Percentiles rank a stretch among this genome's conserved stretches.
These are phyloP conservation scores for Trypoxylon attenuatum DNA, from an alignment of 2,888 invertebrate species.

Conservation along the genomic window DNA sequence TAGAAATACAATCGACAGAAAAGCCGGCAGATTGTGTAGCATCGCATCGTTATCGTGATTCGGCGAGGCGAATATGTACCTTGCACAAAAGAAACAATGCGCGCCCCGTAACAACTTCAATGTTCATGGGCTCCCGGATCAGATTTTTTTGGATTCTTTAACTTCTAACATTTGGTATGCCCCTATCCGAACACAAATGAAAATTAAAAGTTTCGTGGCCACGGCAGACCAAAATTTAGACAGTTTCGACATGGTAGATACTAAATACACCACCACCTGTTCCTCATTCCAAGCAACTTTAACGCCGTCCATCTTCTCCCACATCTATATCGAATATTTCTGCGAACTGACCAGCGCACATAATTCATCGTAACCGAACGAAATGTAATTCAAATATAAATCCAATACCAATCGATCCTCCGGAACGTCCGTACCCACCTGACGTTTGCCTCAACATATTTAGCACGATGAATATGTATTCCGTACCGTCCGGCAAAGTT, in stretches of 20 bases:
- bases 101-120: conserved; percentile 47
- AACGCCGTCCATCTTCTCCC: background rate
- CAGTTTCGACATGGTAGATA: no score
- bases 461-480: background rate
- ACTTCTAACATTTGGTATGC: no score
- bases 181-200: no score
- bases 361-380: no score
- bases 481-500: background rate
- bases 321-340: background rate
- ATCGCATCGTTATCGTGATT: conserved; percentile 46
- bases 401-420: background rate
- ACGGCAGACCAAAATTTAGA: no score
- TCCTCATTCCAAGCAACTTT: no score
- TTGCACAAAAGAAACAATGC: conserved; percentile 36
- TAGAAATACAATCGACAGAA: no score
- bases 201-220: no score
- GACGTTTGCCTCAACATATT: background rate
- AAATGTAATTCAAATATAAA: background rate
- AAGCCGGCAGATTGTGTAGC: conserved; percentile 30
- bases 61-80: conserved; percentile 47
- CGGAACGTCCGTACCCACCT: background rate
- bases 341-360: no score
- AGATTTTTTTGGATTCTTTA: no score
- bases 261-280: no score
- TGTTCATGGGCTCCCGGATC: conserved; percentile 42